A percentile compares a stretch with the other conserved stretches of the same genome.
Evolutionary conservation across 2,888 invertebrate genomes (phyloP).

Genomic region (Cryptocheilus praepositus): DNA sequence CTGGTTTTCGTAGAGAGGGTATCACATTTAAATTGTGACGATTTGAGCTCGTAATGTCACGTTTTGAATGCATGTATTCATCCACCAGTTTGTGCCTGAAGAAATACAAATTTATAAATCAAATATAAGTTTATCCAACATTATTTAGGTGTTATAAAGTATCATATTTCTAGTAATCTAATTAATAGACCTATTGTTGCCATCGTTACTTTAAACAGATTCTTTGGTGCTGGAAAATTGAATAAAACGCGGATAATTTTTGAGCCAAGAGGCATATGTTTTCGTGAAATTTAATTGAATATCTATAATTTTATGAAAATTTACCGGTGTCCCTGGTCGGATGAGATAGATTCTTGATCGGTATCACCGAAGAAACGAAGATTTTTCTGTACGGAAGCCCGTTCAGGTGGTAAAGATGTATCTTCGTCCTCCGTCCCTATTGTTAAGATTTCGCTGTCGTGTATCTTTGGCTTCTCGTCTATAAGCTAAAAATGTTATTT

Average conservation of each 20-base stretch:
- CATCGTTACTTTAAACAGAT: no score
- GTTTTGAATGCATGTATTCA: conserved; percentile 64
- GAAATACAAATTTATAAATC: no score
- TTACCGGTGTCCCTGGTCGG: conserved; percentile 70
- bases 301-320: no score
- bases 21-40: conserved; percentile 66
- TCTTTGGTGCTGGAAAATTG: no score
- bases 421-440: conserved; percentile 79
- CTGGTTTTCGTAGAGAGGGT: conserved; percentile 66
- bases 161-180: neutral
- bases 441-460: conserved; percentile 72
- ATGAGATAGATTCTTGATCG: conserved; percentile 81
- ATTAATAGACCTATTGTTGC: no score
- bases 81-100: conserved; percentile 66
- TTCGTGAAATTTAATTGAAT: no score
- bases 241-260: no score
- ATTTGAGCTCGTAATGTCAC: conserved; percentile 66
- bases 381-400: conserved; percentile 78
- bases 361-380: conserved; percentile 91
- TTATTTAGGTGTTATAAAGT: no score
- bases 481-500: conserved; percentile 58
- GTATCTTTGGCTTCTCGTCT: conserved; percentile 70
- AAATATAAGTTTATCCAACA: no score
- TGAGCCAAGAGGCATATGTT: no score
- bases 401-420: conserved; percentile 69